Evolutionary conservation across 2,797 vertebrate genomes (phyloP).

Genomic region (Chanos chanos): DNA sequence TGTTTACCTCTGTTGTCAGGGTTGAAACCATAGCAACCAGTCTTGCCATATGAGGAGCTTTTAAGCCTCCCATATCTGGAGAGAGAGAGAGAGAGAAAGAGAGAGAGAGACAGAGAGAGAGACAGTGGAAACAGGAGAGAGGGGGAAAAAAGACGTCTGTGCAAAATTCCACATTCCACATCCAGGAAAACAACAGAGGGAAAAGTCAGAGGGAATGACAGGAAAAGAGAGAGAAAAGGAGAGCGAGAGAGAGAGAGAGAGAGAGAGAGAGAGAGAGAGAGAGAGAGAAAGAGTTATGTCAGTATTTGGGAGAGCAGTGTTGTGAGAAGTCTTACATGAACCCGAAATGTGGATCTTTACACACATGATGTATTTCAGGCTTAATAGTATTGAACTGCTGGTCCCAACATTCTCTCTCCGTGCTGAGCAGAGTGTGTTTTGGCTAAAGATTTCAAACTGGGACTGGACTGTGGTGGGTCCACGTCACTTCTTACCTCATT

Average conservation of each 20-base stretch:
- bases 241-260: not conserved
- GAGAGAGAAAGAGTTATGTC: conserved; percentile 25
- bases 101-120: not conserved
- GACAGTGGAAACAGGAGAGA: conserved; percentile 32
- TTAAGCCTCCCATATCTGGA: conserved; percentile 45
- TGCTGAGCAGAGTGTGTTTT: not conserved
- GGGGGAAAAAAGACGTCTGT: conserved; percentile 4
- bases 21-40: conserved; percentile 39
- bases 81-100: conserved; percentile 5
- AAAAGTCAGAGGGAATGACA: not conserved
- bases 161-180: conserved; percentile 31
- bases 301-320: conserved; percentile 14
- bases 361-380: too few relatives aligned
- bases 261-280: not conserved
- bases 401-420: too few relatives aligned
- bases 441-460: too few relatives aligned
- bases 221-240: not conserved
- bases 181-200: conserved; percentile 32
- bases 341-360: not conserved
- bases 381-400: too few relatives aligned
- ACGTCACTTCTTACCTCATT: not conserved
- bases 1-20: conserved; percentile 44
- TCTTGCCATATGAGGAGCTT: conserved; percentile 29
- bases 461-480: conserved; percentile 10
- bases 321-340: conserved; percentile 8